These are phyloP conservation scores for Pachyramphus minor DNA, from an alignment of 2,113 vertebrate species.

Conservation along the genomic window DNA sequence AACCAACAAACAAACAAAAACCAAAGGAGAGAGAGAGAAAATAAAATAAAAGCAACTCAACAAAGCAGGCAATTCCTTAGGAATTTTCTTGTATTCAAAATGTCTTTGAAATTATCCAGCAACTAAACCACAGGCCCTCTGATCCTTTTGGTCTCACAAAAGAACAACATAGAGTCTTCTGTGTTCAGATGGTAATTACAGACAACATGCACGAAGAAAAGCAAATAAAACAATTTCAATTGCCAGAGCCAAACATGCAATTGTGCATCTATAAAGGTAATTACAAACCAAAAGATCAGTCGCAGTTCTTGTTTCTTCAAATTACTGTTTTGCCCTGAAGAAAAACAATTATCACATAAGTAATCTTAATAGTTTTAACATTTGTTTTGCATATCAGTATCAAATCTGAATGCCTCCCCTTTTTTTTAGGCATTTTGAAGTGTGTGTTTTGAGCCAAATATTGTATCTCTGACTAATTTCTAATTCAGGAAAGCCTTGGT, in stretches of 20 bases:
- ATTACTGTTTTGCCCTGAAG: slow-evolving; percentile 35
- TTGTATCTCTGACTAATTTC: not conserved
- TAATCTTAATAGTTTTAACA: slow-evolving; percentile 16
- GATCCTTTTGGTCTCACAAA: slow-evolving; percentile 19
- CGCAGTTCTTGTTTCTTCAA: slow-evolving; percentile 19
- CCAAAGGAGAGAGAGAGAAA: not conserved
- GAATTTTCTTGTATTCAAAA: slow-evolving; percentile 51
- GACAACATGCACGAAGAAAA: slow-evolving; percentile 33
- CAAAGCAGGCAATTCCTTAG: slow-evolving; percentile 40
- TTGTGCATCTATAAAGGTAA: slow-evolving; percentile 40
- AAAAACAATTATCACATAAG: slow-evolving; percentile 13
- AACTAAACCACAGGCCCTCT: slow-evolving; percentile 25
- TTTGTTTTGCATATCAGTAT: slow-evolving; percentile 15
- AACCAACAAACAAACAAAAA: not conserved
- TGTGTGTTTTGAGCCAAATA: not conserved
- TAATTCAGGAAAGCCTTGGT: not conserved
- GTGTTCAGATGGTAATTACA: slow-evolving; percentile 40
- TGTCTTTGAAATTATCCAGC: slow-evolving; percentile 56
- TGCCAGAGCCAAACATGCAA: slow-evolving; percentile 27
- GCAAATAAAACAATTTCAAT: slow-evolving; percentile 41
- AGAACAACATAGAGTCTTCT: slow-evolving; percentile 33
- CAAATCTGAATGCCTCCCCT: not conserved
- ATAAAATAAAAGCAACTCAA: slow-evolving; percentile 6
- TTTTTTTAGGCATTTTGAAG: not conserved
- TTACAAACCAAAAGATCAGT: slow-evolving; percentile 39